Percentiles rank a stretch among this genome's conserved stretches.
Conservation (phyloP, 2,888 invertebrate genomes). For the Ametastegia equiseti region DNA sequence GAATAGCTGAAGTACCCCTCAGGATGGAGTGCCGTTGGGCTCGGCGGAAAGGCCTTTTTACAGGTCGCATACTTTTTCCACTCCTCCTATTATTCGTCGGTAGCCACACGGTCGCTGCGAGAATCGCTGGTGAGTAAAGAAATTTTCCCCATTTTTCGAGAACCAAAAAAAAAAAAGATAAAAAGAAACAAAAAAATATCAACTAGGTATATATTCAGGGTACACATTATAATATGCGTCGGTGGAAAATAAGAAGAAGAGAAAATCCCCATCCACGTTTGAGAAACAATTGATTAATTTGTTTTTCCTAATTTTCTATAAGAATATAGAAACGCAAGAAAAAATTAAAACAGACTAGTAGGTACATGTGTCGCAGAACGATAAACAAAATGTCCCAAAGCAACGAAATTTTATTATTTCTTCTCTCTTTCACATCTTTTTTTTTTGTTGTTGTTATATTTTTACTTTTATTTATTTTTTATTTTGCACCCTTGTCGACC, state of each 20-base stretch:
- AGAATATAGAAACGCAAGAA: background rate
- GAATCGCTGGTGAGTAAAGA: slow-evolving; percentile 70
- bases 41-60: slow-evolving; percentile 73
- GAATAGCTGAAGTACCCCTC: slow-evolving; percentile 72
- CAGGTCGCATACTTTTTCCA: slow-evolving; percentile 60
- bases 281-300: too few species aligned
- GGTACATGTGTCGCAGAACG: background rate
- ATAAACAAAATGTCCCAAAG: background rate
- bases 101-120: slow-evolving; percentile 69
- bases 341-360: background rate
- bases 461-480: background rate
- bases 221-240: too few species aligned
- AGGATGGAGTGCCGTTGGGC: slow-evolving; percentile 74
- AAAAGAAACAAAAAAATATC: background rate
- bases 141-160: background rate
- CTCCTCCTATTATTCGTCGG: slow-evolving; percentile 72
- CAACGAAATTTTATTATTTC: slow-evolving; percentile 45
- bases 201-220: too few species aligned
- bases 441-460: background rate
- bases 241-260: too few species aligned
- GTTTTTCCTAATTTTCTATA: too few species aligned
- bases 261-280: too few species aligned
- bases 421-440: slow-evolving; percentile 8
- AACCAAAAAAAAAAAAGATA: background rate
- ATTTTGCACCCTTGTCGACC: slow-evolving; percentile 33